Percentiles rank a stretch among this genome's conserved stretches.
Evolutionary conservation across 2,113 vertebrate genomes (phyloP).

Genomic region (Neogobius melanostomus): DNA sequence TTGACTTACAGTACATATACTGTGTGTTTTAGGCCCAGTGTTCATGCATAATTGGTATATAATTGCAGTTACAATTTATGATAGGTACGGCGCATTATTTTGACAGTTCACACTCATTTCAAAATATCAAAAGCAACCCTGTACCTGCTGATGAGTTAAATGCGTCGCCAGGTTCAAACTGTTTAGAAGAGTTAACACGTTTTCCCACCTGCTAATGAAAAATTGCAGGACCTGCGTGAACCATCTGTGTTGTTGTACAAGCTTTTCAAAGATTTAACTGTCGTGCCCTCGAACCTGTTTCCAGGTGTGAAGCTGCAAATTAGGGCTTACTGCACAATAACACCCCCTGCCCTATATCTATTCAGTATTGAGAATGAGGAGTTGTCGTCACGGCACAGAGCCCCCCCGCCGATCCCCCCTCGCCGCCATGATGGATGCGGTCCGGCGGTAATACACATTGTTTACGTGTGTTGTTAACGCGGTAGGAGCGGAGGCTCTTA

Average conservation of each 20-base stretch:
- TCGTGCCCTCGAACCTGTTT: constrained; percentile 2
- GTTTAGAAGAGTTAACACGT: not conserved
- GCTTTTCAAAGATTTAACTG: not conserved
- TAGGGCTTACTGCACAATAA: constrained; percentile 14
- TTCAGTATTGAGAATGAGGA: too few relatives aligned
- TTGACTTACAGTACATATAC: too few relatives aligned
- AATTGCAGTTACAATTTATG: not conserved
- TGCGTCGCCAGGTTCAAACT: not conserved
- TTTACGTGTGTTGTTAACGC: too few relatives aligned
- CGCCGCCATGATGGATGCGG: too few relatives aligned
- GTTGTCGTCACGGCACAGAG: too few relatives aligned
- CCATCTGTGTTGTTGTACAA: not conserved
- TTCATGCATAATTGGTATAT: not conserved
- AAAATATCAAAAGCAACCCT: not conserved
- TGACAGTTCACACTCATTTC: not conserved
- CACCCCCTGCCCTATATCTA: too few relatives aligned
- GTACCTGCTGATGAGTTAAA: not conserved
- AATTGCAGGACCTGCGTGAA: not conserved
- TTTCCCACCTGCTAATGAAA: constrained; percentile 4
- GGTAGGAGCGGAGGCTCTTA: too few relatives aligned
- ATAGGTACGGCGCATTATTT: not conserved
- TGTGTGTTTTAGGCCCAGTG: too few relatives aligned
- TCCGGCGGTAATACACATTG: too few relatives aligned
- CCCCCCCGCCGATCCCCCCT: too few relatives aligned
- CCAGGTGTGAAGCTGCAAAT: constrained; percentile 7